Percentiles rank a stretch among this genome's conserved stretches.
These are phyloP conservation scores for Saxidomus purpurata DNA, from an alignment of 1,140 invertebrate genomes.

Conservation along the genomic window DNA sequence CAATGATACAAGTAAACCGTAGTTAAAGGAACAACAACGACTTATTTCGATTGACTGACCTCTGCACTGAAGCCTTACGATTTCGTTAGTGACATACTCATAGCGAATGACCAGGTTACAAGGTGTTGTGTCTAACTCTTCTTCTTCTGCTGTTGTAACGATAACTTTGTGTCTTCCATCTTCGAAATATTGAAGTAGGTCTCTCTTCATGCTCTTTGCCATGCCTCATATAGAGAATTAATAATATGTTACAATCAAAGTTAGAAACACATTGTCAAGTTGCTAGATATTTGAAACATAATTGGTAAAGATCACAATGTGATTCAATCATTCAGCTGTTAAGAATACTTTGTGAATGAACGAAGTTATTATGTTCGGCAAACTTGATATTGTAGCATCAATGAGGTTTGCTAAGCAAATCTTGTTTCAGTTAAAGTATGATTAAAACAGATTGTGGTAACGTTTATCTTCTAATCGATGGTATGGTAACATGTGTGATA, in stretches of 20 bases:
- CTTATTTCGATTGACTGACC: conserved; percentile 70
- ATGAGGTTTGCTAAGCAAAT: too few species aligned
- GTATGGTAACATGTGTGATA: too few species aligned
- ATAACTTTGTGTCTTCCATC: conserved; percentile 78
- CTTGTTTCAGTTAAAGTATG: too few species aligned
- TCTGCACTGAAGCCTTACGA: conserved; percentile 83
- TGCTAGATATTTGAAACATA: background rate
- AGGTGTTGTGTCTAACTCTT: conserved; percentile 84
- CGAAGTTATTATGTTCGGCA: too few species aligned
- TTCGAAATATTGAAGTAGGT: conserved; percentile 76
- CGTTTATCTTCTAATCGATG: too few species aligned
- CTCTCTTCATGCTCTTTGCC: conserved; percentile 75
- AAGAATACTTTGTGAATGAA: too few species aligned
- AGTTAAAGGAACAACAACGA: too few species aligned
- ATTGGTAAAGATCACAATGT: too few species aligned
- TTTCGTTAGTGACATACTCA: conserved; percentile 84
- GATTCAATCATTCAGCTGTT: too few species aligned
- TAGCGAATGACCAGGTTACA: conserved; percentile 86
- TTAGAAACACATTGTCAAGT: background rate
- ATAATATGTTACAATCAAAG: background rate
- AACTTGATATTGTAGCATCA: too few species aligned
- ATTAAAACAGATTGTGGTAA: too few species aligned
- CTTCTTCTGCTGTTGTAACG: conserved; percentile 85
- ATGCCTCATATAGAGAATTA: conserved; percentile 71
- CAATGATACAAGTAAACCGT: too few species aligned